phyloP scores from a whole-genome alignment of 2,797 vertebrate genomes.

The Falco columbarius region DNA sequence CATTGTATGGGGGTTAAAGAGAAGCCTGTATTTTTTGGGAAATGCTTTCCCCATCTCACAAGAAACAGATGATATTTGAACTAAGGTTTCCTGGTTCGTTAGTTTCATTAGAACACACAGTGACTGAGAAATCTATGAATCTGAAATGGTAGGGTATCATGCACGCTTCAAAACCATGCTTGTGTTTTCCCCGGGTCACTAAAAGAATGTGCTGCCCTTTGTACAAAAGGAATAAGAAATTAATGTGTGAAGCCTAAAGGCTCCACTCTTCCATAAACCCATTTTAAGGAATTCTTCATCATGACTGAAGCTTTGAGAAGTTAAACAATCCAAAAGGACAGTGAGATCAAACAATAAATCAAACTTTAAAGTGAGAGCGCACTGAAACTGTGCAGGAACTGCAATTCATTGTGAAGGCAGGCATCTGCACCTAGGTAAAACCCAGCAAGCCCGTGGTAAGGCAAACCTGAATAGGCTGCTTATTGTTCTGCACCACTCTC shows the following conservation, averaged over 20 bases:
- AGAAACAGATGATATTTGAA: not conserved
- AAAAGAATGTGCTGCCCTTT: not conserved
- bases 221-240: not conserved
- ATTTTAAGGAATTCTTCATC: not conserved
- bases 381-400: not conserved
- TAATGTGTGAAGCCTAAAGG: not conserved
- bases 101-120: not conserved
- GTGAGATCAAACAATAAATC: not conserved
- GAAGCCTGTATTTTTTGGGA: not conserved
- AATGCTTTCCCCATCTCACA: not conserved
- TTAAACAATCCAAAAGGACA: not conserved
- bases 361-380: not conserved
- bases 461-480: not conserved
- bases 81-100: not conserved
- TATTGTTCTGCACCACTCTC: constrained; percentile 7
- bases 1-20: not conserved
- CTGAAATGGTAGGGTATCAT: not conserved
- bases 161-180: not conserved
- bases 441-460: not conserved
- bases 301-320: not conserved
- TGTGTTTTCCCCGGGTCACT: not conserved
- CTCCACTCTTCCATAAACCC: not conserved
- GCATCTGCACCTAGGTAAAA: not conserved
- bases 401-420: not conserved
- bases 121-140: not conserved